Evolutionary conservation across 2,888 invertebrate species (phyloP), one percentile per base, ranked within the genome.

Genomic region (Agrypnus murinus): DNA sequence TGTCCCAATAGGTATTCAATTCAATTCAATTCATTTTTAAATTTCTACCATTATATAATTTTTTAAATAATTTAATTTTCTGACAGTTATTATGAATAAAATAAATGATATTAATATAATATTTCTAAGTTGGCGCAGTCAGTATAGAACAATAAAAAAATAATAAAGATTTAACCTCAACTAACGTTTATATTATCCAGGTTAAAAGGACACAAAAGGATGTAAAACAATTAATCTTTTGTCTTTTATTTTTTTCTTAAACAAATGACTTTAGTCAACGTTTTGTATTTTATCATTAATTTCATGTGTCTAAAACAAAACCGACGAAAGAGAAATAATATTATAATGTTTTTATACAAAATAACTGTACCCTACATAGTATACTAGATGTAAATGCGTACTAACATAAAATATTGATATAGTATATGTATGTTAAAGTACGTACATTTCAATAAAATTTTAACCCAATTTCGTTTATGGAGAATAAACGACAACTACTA

Each of bases 141-240:
- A 15, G 53, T 3, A 5, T 2, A 5, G 25, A 25, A 25, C 2
- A 25, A 25, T 2, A 2, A 25, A 3, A 25, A 25, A 25, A 25
- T 3, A 25, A 25, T 2, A 25, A 5, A 32, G 32, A 36, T 12
- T 34, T 10, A 14, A 17, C 43, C 12, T 15, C 8, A 46, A 19
- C 31, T n/a, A n/a, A n/a, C n/a, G 4, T 32, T 55, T 55, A 36
- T 25, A 25, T 5, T 2, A 55, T 36, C 36, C 36, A 19, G 34
- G 55, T 55, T 55, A 55, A 55, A 55, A 36, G 55, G 55, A 36
- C 17, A 55, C 1, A 36, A n/a, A n/a, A n/a, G 5, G 32, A 53
- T 53, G 12, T 53, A 53, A n/a, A n/a, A 53, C 53, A 34, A 53
- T 53, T 53, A 53, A 53, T 53, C 53, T 48, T 31, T 19, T 31